Evolutionary conservation across 1,140 invertebrate species (phyloP).

Genomic region (Amphibalanus amphitrite): DNA sequence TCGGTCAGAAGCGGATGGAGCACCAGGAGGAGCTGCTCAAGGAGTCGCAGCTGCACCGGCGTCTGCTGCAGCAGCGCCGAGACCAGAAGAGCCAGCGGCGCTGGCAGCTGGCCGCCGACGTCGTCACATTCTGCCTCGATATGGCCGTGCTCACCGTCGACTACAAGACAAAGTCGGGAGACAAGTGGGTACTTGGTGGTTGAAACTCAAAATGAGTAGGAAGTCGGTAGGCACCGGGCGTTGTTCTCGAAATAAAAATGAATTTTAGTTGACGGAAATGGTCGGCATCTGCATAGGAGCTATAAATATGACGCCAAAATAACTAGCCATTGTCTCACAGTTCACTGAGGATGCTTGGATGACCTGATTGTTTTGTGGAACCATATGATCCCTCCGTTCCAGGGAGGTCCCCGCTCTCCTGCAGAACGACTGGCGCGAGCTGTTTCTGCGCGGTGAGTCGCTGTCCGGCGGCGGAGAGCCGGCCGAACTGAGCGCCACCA

Average conservation of each 20-base stretch:
- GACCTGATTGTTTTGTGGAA: too few species aligned
- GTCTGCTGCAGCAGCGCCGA: background rate
- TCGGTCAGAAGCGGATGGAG: background rate
- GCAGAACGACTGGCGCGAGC: background rate
- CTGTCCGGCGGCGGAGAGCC: background rate
- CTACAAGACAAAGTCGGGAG: background rate
- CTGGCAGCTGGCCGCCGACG: background rate
- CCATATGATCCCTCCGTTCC: too few species aligned
- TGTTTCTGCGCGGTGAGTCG: background rate
- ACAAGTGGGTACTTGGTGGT: background rate
- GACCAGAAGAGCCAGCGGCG: background rate
- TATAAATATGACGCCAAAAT: too few species aligned
- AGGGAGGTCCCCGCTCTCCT: background rate
- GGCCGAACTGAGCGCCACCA: background rate
- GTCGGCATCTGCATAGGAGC: too few species aligned
- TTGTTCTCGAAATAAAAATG: too few species aligned
- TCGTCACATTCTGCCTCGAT: background rate
- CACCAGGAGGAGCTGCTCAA: background rate
- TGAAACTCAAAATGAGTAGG: too few species aligned
- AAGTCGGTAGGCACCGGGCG: too few species aligned
- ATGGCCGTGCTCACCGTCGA: background rate
- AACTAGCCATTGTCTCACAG: too few species aligned
- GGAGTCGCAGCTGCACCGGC: background rate
- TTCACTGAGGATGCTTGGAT: too few species aligned
- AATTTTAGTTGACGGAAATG: too few species aligned